Conservation (phyloP, 2,888 invertebrate genomes). For the Brenthis hecate region DNA sequence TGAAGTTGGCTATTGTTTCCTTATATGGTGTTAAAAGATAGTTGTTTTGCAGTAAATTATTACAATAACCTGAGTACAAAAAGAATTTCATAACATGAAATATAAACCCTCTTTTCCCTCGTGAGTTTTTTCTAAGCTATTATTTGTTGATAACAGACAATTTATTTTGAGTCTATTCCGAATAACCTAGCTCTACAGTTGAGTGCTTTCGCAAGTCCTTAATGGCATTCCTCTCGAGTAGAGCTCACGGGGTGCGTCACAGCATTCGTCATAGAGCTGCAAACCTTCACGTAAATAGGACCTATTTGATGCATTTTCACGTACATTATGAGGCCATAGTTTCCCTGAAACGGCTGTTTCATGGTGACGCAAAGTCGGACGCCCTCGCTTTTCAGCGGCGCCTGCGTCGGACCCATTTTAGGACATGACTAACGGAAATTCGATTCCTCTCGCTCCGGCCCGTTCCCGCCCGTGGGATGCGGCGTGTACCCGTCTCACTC, state of each 20-base stretch:
- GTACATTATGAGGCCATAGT: slow-evolving; percentile 57
- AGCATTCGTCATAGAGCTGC: slow-evolving; percentile 63
- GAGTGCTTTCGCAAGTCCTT: slow-evolving; percentile 67
- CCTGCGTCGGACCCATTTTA: slow-evolving; percentile 86
- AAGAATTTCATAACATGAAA: too few species aligned
- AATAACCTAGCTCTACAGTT: slow-evolving; percentile 51
- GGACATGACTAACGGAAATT: slow-evolving; percentile 88
- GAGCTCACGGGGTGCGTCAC: slow-evolving; percentile 69
- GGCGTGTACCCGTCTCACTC: slow-evolving; percentile 71
- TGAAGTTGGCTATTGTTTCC: neutral
- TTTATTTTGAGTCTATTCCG: slow-evolving; percentile 7
- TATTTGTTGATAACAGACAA: neutral
- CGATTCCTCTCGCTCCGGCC: slow-evolving; percentile 80
- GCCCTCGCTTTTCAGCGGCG: slow-evolving; percentile 82
- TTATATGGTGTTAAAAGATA: neutral
- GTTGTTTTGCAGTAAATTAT: neutral
- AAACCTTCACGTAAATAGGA: slow-evolving; percentile 54
- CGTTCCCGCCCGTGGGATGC: slow-evolving; percentile 76
- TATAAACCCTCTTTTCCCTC: too few species aligned
- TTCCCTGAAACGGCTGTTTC: slow-evolving; percentile 81
- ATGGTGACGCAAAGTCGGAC: slow-evolving; percentile 78
- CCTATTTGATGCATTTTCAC: slow-evolving; percentile 54
- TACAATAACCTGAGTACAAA: neutral
- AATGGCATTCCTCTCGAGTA: slow-evolving; percentile 72
- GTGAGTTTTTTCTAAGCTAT: neutral